Conservation (phyloP, 1,140 invertebrate genomes). For the Listronotus bonariensis region DNA sequence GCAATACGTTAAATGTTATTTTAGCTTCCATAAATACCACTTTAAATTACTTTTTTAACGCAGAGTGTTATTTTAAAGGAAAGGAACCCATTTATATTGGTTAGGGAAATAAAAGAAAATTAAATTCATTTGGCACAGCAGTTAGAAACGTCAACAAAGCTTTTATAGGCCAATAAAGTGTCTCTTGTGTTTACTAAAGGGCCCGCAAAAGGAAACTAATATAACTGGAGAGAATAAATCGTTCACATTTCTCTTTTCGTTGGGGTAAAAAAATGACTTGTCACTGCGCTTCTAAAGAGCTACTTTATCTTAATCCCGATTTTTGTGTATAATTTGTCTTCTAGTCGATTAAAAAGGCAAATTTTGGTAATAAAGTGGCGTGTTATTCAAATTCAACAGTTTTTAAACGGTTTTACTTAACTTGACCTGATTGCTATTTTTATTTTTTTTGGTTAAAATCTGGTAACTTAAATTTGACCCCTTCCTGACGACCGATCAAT, state of each 20-base stretch:
- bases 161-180: conserved; percentile 35
- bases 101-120: conserved; percentile 29
- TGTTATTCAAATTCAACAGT: not conserved
- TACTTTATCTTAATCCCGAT: conserved; percentile 30
- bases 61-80: not conserved
- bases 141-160: conserved; percentile 28
- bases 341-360: conserved; percentile 16
- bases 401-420: no score
- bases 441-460: no score
- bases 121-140: conserved; percentile 33
- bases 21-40: no score
- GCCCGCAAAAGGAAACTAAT: conserved; percentile 27
- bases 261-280: conserved; percentile 10
- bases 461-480: no score
- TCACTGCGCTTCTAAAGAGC: conserved; percentile 18
- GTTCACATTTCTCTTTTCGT: conserved; percentile 15
- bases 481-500: no score
- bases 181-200: conserved; percentile 35
- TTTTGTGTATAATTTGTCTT: conserved; percentile 22
- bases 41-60: no score
- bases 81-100: conserved; percentile 21
- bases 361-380: not conserved
- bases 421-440: no score
- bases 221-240: conserved; percentile 29
- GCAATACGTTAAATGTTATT: no score